Percentiles rank a stretch among this genome's conserved stretches.
Conservation (phyloP, 2,113 vertebrate species). For the Helogale parvula region DNA sequence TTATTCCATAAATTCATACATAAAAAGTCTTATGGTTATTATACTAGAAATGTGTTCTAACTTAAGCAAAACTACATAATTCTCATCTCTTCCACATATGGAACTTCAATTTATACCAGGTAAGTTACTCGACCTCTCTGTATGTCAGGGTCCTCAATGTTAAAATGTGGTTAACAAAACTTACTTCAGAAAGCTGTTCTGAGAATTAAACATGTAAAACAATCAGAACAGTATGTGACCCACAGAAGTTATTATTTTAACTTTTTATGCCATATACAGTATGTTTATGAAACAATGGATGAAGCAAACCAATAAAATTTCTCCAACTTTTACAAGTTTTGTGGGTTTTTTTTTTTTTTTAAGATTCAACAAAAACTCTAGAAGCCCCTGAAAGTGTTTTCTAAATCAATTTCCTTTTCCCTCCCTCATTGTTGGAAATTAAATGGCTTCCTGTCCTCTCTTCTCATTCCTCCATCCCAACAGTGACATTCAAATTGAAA, state of each 20-base stretch:
- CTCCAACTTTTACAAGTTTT: background rate
- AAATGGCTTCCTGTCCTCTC: background rate
- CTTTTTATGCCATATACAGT: background rate
- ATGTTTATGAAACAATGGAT: background rate
- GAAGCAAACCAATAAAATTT: constrained; percentile 18
- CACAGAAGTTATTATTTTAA: background rate
- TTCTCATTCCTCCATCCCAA: background rate
- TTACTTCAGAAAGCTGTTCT: background rate
- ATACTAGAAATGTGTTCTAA: background rate
- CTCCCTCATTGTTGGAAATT: background rate
- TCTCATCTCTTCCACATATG: background rate
- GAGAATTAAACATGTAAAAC: background rate
- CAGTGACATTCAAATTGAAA: background rate
- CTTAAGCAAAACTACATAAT: background rate
- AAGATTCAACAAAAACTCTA: background rate
- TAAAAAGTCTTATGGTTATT: background rate
- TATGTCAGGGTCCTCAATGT: background rate
- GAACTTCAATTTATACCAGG: background rate
- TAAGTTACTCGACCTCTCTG: background rate
- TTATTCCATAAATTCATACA: background rate
- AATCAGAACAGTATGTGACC: background rate
- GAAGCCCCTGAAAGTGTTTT: background rate
- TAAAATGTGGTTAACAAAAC: background rate
- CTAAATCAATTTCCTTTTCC: background rate
- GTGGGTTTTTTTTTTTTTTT: background rate